These are phyloP conservation scores for Sebastes flavidus DNA, from an alignment of 2,797 vertebrate genomes.

Conservation along the genomic window DNA sequence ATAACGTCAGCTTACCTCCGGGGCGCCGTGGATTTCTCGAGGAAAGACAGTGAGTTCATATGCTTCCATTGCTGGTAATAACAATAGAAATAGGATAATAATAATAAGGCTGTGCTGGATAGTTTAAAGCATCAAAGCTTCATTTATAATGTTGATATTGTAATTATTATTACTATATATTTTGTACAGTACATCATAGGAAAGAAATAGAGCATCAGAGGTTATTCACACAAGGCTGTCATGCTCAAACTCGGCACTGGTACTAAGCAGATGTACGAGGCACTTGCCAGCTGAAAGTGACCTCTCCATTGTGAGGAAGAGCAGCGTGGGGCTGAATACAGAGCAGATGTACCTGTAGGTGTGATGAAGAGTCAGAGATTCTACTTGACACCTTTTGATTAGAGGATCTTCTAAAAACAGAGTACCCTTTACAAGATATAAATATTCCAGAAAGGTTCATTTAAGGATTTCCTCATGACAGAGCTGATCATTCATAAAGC, in stretches of 20 bases:
- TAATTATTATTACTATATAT: not conserved
- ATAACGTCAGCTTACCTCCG: too few species aligned
- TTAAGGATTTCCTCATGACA: not conserved
- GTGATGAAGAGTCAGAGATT: not conserved
- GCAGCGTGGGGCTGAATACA: not conserved
- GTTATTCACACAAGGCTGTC: not conserved
- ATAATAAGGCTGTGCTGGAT: fast-evolving
- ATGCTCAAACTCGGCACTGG: not conserved
- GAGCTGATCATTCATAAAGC: not conserved
- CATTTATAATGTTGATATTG: too few species aligned
- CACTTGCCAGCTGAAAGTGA: slow-evolving; percentile 7
- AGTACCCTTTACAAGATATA: too few species aligned
- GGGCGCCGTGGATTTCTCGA: too few species aligned
- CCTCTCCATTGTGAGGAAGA: slow-evolving; percentile 1
- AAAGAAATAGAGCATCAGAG: not conserved
- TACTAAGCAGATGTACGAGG: not conserved
- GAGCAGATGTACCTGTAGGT: not conserved
- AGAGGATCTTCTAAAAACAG: too few species aligned
- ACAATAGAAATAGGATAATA: too few species aligned
- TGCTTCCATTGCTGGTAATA: too few species aligned
- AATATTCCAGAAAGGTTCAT: too few species aligned
- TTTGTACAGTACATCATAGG: not conserved
- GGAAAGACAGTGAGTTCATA: too few species aligned
- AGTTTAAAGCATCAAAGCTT: too few species aligned
- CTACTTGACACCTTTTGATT: not conserved